Evolutionary conservation across 2,888 invertebrate species (phyloP).

Genomic region (Cosmia trapezina): DNA sequence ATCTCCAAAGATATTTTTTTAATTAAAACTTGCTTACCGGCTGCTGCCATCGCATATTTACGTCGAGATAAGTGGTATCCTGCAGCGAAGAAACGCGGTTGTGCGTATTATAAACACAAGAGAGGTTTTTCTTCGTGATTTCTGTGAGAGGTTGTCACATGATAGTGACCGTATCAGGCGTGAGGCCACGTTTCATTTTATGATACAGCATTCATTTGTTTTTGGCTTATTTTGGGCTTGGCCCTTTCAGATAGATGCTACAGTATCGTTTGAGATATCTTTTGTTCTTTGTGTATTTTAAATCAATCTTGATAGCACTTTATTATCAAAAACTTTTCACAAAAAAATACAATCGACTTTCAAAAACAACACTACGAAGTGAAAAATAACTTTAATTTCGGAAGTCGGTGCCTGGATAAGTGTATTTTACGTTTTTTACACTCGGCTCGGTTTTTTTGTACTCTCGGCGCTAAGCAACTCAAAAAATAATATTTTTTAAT

Average conservation of each 20-base stretch:
- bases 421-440: too few species aligned
- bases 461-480: too few species aligned
- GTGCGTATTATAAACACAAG: neutral
- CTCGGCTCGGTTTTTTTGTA: too few species aligned
- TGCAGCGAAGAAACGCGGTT: conserved; percentile 24
- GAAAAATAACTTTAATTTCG: too few species aligned
- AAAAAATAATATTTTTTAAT: too few species aligned
- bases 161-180: conserved; percentile 29
- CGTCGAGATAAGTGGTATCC: conserved; percentile 31
- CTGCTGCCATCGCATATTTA: neutral
- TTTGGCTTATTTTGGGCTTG: conserved; percentile 5
- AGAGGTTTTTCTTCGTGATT: conserved; percentile 15
- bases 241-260: neutral
- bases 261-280: neutral
- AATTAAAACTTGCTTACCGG: neutral
- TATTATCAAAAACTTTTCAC: too few species aligned
- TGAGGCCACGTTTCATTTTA: conserved; percentile 24
- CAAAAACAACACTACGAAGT: too few species aligned
- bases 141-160: conserved; percentile 21
- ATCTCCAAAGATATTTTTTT: conserved; percentile 91
- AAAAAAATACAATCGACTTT: too few species aligned
- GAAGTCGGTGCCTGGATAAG: too few species aligned
- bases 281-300: neutral
- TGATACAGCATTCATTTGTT: conserved; percentile 39
- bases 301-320: neutral